Conservation (phyloP, 1,140 invertebrate species). For the Acromyrmex heyeri region DNA sequence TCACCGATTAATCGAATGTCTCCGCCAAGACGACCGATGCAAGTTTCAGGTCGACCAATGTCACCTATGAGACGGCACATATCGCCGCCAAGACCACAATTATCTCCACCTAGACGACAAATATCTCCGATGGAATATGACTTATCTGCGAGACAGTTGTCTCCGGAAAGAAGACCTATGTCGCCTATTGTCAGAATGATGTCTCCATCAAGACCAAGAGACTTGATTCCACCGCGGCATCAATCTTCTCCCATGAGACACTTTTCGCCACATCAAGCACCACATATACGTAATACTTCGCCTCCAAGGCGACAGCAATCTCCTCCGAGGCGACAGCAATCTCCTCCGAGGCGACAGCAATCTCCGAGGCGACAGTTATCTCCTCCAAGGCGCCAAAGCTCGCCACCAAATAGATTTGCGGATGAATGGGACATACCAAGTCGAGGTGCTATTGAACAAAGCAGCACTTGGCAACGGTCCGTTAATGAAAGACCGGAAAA, state of each 20-base stretch:
- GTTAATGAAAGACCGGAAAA: slow-evolving; percentile 64
- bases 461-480: slow-evolving; percentile 71
- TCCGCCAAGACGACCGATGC: slow-evolving; percentile 45
- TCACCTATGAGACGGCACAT: slow-evolving; percentile 72
- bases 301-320: slow-evolving; percentile 63
- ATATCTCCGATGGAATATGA: slow-evolving; percentile 64
- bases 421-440: slow-evolving; percentile 85
- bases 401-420: slow-evolving; percentile 70
- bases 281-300: background rate
- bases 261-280: slow-evolving; percentile 39
- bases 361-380: slow-evolving; percentile 54
- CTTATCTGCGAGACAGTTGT: slow-evolving; percentile 62
- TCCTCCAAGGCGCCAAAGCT: slow-evolving; percentile 64
- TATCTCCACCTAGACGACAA: slow-evolving; percentile 59
- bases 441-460: slow-evolving; percentile 79
- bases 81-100: slow-evolving; percentile 63
- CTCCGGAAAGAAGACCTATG: slow-evolving; percentile 63
- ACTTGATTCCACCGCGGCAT: slow-evolving; percentile 43
- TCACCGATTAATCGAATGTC: slow-evolving; percentile 70
- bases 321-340: slow-evolving; percentile 64
- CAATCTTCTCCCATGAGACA: slow-evolving; percentile 60
- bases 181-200: slow-evolving; percentile 70
- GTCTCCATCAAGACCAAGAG: slow-evolving; percentile 70
- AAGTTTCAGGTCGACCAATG: slow-evolving; percentile 51
- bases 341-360: slow-evolving; percentile 67